Conservation (phyloP, 2,888 invertebrate genomes). For the Acrobasis repandana region DNA sequence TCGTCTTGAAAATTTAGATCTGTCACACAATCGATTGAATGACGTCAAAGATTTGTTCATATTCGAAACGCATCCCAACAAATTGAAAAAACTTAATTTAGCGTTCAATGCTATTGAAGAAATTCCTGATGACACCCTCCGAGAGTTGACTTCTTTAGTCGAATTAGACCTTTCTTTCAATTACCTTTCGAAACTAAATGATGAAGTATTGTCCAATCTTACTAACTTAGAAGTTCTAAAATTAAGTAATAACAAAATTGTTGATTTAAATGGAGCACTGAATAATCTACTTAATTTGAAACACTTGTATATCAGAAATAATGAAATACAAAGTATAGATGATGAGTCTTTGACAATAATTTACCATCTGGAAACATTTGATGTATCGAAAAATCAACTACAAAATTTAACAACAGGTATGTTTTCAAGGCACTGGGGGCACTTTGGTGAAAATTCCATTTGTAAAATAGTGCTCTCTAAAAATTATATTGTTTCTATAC, state of each 20-base stretch:
- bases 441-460: conserved; percentile 51
- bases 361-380: conserved; percentile 67
- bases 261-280: conserved; percentile 66
- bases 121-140: conserved; percentile 53
- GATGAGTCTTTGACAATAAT: conserved; percentile 61
- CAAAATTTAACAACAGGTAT: conserved; percentile 53
- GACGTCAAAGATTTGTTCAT: conserved; percentile 55
- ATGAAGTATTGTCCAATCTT: conserved; percentile 62
- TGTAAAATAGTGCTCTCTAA: conserved; percentile 66
- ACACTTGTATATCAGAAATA: conserved; percentile 61
- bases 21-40: conserved; percentile 56
- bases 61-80: conserved; percentile 56
- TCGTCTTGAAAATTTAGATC: conserved; percentile 54
- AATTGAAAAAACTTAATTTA: conserved; percentile 50
- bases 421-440: conserved; percentile 66
- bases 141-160: conserved; percentile 50
- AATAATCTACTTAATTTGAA: conserved; percentile 59
- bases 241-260: conserved; percentile 63
- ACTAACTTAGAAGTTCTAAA: conserved; percentile 54
- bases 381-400: conserved; percentile 63
- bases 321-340: conserved; percentile 59
- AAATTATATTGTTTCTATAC: conserved; percentile 55
- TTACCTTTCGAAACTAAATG: conserved; percentile 52
- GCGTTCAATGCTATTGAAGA: conserved; percentile 54
- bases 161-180: conserved; percentile 68